These are phyloP conservation scores for Chaenocephalus aceratus DNA, from an alignment of 2,113 vertebrate genomes.

Conservation along the genomic window DNA sequence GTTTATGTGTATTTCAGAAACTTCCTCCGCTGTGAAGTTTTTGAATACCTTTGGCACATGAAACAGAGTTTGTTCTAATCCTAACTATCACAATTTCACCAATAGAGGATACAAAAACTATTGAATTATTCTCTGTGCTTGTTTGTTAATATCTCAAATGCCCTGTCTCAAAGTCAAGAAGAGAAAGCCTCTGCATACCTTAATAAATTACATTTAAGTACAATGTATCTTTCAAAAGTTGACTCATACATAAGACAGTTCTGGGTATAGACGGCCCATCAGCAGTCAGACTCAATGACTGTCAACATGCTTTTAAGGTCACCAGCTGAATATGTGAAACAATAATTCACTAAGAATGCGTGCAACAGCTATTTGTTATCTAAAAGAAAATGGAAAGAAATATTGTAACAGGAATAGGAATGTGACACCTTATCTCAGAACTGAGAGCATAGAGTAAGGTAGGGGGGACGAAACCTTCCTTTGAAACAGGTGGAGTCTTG, in stretches of 20 bases:
- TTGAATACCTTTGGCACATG: not conserved
- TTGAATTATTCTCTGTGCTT: not conserved
- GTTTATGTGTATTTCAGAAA: not conserved
- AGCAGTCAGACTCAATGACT: slow-evolving; percentile 18
- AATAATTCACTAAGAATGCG: slow-evolving; percentile 22
- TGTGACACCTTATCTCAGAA: slow-evolving; percentile 6
- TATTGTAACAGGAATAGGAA: not conserved
- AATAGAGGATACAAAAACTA: not conserved
- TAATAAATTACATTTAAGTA: slow-evolving; percentile 29
- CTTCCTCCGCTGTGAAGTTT: not conserved
- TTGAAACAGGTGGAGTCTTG: not conserved
- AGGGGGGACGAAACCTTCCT: not conserved
- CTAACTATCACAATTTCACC: not conserved
- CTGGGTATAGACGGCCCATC: not conserved
- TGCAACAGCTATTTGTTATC: slow-evolving; percentile 5
- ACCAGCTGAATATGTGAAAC: slow-evolving; percentile 14
- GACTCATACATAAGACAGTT: slow-evolving; percentile 4
- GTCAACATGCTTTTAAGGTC: slow-evolving; percentile 32
- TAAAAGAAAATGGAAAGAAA: slow-evolving; percentile 7
- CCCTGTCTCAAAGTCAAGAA: not conserved
- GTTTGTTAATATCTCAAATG: slow-evolving; percentile 11
- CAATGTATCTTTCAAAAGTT: slow-evolving; percentile 37
- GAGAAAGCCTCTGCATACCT: not conserved
- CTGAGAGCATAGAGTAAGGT: not conserved
- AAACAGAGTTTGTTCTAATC: not conserved